Evolutionary conservation across 2,888 invertebrate species (phyloP).

Genomic region (Conus canariensis): DNA sequence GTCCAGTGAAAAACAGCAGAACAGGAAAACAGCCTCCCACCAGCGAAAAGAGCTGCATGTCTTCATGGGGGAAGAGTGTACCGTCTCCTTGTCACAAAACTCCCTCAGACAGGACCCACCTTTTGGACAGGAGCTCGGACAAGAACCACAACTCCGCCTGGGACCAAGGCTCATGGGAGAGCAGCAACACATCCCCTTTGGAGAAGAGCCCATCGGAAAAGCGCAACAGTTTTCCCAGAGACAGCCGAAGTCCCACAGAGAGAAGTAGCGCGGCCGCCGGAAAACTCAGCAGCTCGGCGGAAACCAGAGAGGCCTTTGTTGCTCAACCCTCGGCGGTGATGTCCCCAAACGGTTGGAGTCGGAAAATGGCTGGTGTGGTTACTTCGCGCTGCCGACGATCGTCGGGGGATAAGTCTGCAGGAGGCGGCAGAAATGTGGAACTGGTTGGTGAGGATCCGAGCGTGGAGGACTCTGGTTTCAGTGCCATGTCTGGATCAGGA

Average conservation of each 20-base stretch:
- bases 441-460: neutral
- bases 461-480: neutral
- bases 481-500: neutral
- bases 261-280: neutral
- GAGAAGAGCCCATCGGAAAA: neutral
- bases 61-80: too few species aligned
- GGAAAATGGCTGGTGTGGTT: neutral
- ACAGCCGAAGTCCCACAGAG: neutral
- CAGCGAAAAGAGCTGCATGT: too few species aligned
- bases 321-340: neutral
- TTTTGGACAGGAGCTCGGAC: neutral
- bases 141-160: neutral
- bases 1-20: neutral
- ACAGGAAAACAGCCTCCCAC: too few species aligned
- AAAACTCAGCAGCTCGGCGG: neutral
- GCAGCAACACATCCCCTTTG: neutral
- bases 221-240: conserved; percentile 18
- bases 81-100: too few species aligned
- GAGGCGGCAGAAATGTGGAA: neutral
- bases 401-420: neutral
- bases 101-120: too few species aligned
- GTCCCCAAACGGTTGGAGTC: neutral
- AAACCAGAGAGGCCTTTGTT: neutral
- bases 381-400: neutral
- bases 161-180: neutral